Base-by-base conservation (phyloP, 2,888 invertebrate genomes). In the Dryomyza anilis region DNA sequence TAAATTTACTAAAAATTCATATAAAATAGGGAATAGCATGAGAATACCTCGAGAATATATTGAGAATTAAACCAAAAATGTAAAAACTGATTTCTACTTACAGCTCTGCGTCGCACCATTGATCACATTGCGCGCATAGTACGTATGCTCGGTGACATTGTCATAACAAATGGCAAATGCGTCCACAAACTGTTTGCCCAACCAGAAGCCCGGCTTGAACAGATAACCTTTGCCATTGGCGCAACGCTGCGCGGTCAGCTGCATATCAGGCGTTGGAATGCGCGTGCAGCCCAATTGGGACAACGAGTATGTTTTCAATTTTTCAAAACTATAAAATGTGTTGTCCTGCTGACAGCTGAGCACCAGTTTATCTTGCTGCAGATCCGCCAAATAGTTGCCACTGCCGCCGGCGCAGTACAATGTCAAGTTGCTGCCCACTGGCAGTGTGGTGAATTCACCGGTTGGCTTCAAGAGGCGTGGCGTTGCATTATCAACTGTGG, bases 101-200 rank as follows among this genome's bases (percentile, higher is more conserved):
- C 83, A 73, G 64, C 76, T 73, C 21, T 83, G 76, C 33, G 79
- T 74, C 43, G 73, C 71, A 61, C 84, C 84, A 70, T 80, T 75
- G 23, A 84, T 64, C 1, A 63, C 66, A 71, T 84, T 82, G 27
- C 75, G 72, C 0, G 81, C 71, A 66, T 81, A 84, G 14, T 81
- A 66, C 8, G 80, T 73, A 14, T 72, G 71, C 59, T 81, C 83
- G 8, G 71, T 74, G 5, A 19, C 27, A n/a, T 53, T 53, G 27
- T 53, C 21, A 21, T 53, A 53, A 21, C 53, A 53, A 16, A 53
- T 27, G n/a, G 10, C 14, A 21, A 53, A 53, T 12, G 48, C 48
- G 25, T 48, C 48, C 7, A 48, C 48, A 48, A 25, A 48, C 14
- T 48, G 0, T 8, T 48, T 48, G 21, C 12, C 21, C 25, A 48